phyloP scores from a whole-genome alignment of 1,140 invertebrate species.

The Drosophila cardini region DNA sequence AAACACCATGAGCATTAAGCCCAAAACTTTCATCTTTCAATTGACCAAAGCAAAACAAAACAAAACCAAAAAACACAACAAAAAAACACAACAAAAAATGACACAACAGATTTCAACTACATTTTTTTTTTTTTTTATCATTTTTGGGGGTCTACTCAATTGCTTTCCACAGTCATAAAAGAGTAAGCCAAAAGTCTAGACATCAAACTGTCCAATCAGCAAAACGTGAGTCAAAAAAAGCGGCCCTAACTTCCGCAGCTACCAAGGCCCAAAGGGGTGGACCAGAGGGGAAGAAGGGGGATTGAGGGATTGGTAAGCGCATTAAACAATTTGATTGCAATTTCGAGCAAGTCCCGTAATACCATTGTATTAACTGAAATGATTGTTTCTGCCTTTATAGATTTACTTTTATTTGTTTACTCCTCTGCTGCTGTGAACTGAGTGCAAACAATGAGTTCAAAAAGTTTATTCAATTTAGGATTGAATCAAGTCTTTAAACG shows the following conservation, averaged over 20 bases:
- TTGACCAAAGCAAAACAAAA: slow-evolving; percentile 25
- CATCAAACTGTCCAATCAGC: slow-evolving; percentile 62
- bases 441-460: slow-evolving; percentile 30
- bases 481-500: slow-evolving; percentile 14
- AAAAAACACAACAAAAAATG: slow-evolving; percentile 9
- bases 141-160: slow-evolving; percentile 6
- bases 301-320: slow-evolving; percentile 45
- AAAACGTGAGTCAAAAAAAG: slow-evolving; percentile 41
- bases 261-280: background rate
- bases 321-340: slow-evolving; percentile 66
- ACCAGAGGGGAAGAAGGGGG: background rate
- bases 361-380: slow-evolving; percentile 43
- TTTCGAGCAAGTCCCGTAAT: slow-evolving; percentile 50
- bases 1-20: slow-evolving; percentile 29
- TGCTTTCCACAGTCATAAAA: slow-evolving; percentile 25
- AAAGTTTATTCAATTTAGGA: slow-evolving; percentile 20
- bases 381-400: slow-evolving; percentile 49
- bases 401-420: slow-evolving; percentile 50
- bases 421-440: slow-evolving; percentile 27
- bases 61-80: slow-evolving; percentile 19
- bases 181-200: slow-evolving; percentile 25
- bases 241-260: slow-evolving; percentile 40
- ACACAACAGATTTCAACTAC: slow-evolving; percentile 24
- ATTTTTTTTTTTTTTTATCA: slow-evolving; percentile 16
- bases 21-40: slow-evolving; percentile 50